phyloP scores from a whole-genome alignment of 1,140 invertebrate genomes.

The Ceratitis capitata region DNA sequence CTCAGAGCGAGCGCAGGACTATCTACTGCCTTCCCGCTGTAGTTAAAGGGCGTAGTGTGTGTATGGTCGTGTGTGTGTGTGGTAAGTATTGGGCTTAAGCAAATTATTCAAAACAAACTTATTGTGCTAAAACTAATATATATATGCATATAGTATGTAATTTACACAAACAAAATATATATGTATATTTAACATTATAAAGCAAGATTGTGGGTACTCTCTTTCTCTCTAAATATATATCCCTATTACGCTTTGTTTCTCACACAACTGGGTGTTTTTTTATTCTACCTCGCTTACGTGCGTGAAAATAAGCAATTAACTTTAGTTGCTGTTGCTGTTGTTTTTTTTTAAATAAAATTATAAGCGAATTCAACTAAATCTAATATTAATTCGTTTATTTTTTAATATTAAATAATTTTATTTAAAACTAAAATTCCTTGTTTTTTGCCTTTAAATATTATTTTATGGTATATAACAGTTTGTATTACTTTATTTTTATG shows the following conservation, averaged over 20 bases:
- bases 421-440: conserved; percentile 18
- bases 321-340: neutral
- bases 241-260: neutral
- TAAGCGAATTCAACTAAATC: conserved; percentile 1
- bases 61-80: neutral
- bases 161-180: neutral
- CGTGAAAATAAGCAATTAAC: neutral
- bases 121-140: neutral
- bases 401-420: neutral
- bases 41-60: neutral
- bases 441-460: neutral
- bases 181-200: conserved; percentile 28
- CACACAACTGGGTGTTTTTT: neutral
- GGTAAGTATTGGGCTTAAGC: neutral
- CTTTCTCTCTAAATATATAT: neutral
- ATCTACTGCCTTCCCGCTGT: neutral
- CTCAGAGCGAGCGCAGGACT: too few species aligned
- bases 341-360: neutral
- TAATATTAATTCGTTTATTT: neutral
- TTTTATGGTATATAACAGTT: neutral
- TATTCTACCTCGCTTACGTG: neutral
- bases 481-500: neutral
- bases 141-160: neutral
- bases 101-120: neutral
- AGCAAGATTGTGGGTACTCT: conserved; percentile 31